A percentile compares a stretch with the other conserved stretches of the same genome.
Evolutionary conservation across 1,140 invertebrate species (phyloP).

Genomic region (Drosophila pectinifera): DNA sequence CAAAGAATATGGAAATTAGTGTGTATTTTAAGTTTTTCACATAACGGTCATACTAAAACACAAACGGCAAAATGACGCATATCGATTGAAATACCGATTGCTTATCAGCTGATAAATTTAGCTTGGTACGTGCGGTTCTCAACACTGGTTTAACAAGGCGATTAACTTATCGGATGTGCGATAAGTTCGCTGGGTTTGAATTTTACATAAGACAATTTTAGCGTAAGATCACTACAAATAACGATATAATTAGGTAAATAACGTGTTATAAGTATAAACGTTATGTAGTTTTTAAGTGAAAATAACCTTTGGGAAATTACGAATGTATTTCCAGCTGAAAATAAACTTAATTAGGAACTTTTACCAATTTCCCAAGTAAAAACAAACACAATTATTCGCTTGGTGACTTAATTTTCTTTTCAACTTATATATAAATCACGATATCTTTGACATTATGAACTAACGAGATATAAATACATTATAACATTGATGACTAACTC

Average conservation of each 20-base stretch:
- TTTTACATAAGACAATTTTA: background rate
- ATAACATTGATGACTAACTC: slow-evolving; percentile 71
- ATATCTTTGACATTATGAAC: slow-evolving; percentile 78
- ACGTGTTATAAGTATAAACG: too few relatives aligned
- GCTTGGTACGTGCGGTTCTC: background rate
- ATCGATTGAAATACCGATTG: too few relatives aligned
- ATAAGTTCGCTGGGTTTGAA: background rate
- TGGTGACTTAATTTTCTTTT: slow-evolving; percentile 55
- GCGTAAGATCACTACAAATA: background rate
- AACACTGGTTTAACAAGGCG: slow-evolving; percentile 2
- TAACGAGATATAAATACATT: slow-evolving; percentile 81
- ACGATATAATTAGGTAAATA: background rate
- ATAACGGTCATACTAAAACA: too few relatives aligned
- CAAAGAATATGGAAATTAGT: too few relatives aligned
- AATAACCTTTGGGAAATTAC: too few relatives aligned
- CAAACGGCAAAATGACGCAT: too few relatives aligned
- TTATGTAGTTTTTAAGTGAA: too few relatives aligned
- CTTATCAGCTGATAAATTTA: background rate
- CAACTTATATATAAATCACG: slow-evolving; percentile 77
- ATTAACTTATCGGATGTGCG: background rate
- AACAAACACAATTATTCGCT: slow-evolving; percentile 2
- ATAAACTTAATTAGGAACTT: background rate
- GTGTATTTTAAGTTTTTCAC: too few relatives aligned
- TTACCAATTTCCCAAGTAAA: slow-evolving; percentile 1
- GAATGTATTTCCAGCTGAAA: too few relatives aligned